Conservation (phyloP, 2,797 vertebrate species). For the Hirundo rustica region DNA sequence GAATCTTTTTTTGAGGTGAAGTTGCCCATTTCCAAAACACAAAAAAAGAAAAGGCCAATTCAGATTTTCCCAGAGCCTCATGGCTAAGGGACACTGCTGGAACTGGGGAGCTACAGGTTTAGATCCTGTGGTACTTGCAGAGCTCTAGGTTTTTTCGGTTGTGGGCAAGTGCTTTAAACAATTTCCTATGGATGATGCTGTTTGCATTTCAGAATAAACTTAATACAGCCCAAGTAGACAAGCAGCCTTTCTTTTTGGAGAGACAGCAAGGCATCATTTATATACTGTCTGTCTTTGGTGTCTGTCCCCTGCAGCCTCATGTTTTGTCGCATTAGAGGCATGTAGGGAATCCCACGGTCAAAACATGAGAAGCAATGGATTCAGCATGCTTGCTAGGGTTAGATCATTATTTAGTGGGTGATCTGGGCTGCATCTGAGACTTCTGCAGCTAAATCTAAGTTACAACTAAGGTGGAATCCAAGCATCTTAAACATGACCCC, state of each 20-base stretch:
- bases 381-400: not conserved
- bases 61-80: not conserved
- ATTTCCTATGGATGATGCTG: not conserved
- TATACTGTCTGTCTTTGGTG: not conserved
- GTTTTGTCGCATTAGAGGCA: not conserved
- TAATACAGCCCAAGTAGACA: not conserved
- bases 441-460: not conserved
- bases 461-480: not conserved
- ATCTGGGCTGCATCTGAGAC: not conserved
- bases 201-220: not conserved
- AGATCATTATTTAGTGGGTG: not conserved
- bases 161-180: not conserved
- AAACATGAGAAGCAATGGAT: not conserved
- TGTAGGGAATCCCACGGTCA: not conserved
- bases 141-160: accelerated
- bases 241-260: not conserved
- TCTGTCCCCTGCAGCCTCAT: not conserved
- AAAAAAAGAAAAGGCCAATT: not conserved
- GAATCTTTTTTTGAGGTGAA: not conserved
- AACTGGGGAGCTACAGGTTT: not conserved
- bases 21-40: not conserved
- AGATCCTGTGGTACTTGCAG: not conserved
- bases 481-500: not conserved
- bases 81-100: not conserved
- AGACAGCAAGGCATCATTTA: not conserved